These are phyloP conservation scores for Cataglyphis hispanica DNA, from an alignment of 1,140 invertebrate genomes.

Conservation along the genomic window DNA sequence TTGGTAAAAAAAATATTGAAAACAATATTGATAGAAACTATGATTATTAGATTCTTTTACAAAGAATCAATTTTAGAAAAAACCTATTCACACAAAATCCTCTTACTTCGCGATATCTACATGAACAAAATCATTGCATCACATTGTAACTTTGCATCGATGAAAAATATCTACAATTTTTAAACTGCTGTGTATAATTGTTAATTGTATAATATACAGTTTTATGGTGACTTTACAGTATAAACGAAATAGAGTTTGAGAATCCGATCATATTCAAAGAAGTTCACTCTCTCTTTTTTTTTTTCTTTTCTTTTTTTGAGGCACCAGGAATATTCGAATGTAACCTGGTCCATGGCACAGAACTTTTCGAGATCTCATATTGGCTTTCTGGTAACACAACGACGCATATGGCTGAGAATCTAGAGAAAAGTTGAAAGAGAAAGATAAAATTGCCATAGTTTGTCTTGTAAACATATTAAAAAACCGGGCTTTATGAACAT, in stretches of 20 bases:
- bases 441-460: conserved; percentile 47
- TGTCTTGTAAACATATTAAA: conserved; percentile 21
- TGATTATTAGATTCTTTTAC: conserved; percentile 87
- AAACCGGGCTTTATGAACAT: conserved; percentile 52
- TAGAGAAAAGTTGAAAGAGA: conserved; percentile 57
- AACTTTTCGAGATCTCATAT: conserved; percentile 66
- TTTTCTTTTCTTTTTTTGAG: conserved; percentile 59
- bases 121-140: conserved; percentile 86
- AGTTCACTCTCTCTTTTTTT: conserved; percentile 32
- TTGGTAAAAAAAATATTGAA: conserved; percentile 66
- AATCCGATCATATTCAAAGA: conserved; percentile 66
- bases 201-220: conserved; percentile 82
- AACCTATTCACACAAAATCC: conserved; percentile 87
- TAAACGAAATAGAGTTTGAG: conserved; percentile 76
- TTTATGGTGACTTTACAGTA: conserved; percentile 80
- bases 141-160: conserved; percentile 84
- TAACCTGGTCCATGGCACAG: conserved; percentile 74
- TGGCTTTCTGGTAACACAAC: conserved; percentile 69
- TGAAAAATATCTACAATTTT: conserved; percentile 87
- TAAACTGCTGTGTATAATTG: conserved; percentile 76
- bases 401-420: conserved; percentile 70
- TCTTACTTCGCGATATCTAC: conserved; percentile 85
- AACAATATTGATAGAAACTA: conserved; percentile 86
- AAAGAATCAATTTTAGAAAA: conserved; percentile 87
- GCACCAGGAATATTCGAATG: conserved; percentile 66